Evolutionary conservation across 2,888 invertebrate genomes (phyloP), one percentile per base, ranked within the genome.

Genomic region (Conchocele bisecta): DNA sequence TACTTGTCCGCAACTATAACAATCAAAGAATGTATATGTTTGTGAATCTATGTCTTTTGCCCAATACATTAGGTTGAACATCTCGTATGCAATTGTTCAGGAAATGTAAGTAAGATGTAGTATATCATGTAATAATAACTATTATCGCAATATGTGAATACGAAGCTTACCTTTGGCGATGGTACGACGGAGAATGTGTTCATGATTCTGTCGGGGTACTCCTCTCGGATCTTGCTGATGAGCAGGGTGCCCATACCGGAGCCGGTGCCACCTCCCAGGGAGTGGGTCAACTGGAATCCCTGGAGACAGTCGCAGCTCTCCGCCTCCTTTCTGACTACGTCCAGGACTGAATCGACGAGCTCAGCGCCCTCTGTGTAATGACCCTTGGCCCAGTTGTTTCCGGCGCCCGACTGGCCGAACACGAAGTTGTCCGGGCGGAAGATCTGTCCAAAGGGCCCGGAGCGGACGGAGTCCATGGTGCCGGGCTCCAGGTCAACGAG

Each of bases 121-220:
- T n/a, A n/a, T n/a, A n/a, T n/a, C n/a, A n/a, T n/a, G n/a, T n/a
- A n/a, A n/a, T n/a, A n/a, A n/a, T n/a, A n/a, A n/a, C n/a, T n/a
- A n/a, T n/a, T n/a, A n/a, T n/a, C n/a, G n/a, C n/a, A n/a, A n/a
- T n/a, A n/a, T n/a, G n/a, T 67, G n/a, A n/a, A n/a, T n/a, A n/a
- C n/a, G n/a, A n/a, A n/a, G n/a, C n/a, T 53, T 81, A 91, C 91
- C 93, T 96, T 96, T 11, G 96, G 96, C 6, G 95, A 96, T 26
- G 97, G 91, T 94, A 97, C 94, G 75, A 98, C 97, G 72, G 97
- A 97, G 93, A 97, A 98, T 90, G 98, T 98, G 94, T 96, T 97
- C 98, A 98, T 98, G 88, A 98, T 98, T 93, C 98, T 95, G 93
- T 98, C 98, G 83, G 98, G 98, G 91, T 98, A 98, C 93, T 98